These are phyloP conservation scores for Apotomis betuletana DNA, from an alignment of 2,888 invertebrate genomes.

Conservation along the genomic window DNA sequence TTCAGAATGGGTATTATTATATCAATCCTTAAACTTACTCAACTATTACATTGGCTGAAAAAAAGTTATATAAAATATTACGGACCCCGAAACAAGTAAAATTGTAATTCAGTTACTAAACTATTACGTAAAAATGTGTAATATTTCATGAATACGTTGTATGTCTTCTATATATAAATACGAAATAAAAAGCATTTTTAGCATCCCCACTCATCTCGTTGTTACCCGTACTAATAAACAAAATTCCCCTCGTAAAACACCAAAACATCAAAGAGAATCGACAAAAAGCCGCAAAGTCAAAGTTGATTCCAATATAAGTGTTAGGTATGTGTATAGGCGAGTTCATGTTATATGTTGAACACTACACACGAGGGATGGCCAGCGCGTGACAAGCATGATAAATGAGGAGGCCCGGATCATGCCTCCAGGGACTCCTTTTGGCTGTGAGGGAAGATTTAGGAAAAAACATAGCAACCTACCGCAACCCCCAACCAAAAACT, in stretches of 20 bases:
- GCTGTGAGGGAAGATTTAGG: constrained; percentile 60
- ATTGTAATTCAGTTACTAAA: too few relatives aligned
- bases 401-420: constrained; percentile 80
- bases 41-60: too few relatives aligned
- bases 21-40: too few relatives aligned
- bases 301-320: constrained; percentile 49
- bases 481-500: constrained; percentile 50
- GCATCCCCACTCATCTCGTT: background rate
- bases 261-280: constrained; percentile 34
- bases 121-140: too few relatives aligned
- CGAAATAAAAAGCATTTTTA: background rate
- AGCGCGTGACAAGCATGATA: constrained; percentile 82
- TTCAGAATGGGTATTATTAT: too few relatives aligned
- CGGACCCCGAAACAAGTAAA: too few relatives aligned
- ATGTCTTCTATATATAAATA: too few relatives aligned
- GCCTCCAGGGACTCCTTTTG: constrained; percentile 77
- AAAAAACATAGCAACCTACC: constrained; percentile 64
- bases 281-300: constrained; percentile 38
- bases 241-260: constrained; percentile 11
- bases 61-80: too few relatives aligned
- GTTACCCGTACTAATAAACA: constrained; percentile 9
- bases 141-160: too few relatives aligned
- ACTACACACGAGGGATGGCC: constrained; percentile 80
- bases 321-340: constrained; percentile 50
- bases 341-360: constrained; percentile 64